Percentiles rank a stretch among this genome's conserved stretches.
These are phyloP conservation scores for Nipponia nippon DNA, from an alignment of 2,113 vertebrate species.

Conservation along the genomic window DNA sequence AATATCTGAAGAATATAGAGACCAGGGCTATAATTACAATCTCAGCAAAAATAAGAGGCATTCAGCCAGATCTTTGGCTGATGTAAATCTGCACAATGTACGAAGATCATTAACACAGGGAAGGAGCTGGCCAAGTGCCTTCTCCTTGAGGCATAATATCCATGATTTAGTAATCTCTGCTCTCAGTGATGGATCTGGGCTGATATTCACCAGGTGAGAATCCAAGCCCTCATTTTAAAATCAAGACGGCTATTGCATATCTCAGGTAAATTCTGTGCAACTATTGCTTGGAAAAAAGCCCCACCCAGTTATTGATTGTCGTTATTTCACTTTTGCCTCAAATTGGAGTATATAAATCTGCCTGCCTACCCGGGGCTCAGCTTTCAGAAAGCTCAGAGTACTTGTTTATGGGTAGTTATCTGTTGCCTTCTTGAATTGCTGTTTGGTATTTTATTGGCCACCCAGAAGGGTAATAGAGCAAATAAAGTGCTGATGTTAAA, in stretches of 20 bases:
- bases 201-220: slow-evolving; percentile 37
- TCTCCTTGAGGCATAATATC: background rate
- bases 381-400: background rate
- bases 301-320: background rate
- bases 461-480: slow-evolving; percentile 23
- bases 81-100: slow-evolving; percentile 36
- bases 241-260: background rate
- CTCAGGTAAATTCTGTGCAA: background rate
- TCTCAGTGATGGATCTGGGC: background rate
- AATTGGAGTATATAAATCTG: background rate
- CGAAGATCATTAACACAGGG: slow-evolving; percentile 28
- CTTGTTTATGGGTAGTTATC: background rate
- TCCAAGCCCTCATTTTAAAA: background rate
- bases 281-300: background rate
- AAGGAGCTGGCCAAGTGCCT: slow-evolving; percentile 27
- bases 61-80: slow-evolving; percentile 5
- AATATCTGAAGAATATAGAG: background rate
- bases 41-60: slow-evolving; percentile 28
- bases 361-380: background rate
- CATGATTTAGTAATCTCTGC: slow-evolving; percentile 18
- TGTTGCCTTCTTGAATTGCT: background rate
- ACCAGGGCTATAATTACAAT: background rate
- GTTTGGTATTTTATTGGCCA: slow-evolving; percentile 36
- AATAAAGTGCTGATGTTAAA: background rate
- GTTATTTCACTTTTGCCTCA: background rate